A percentile compares a stretch with the other conserved stretches of the same genome.
These are phyloP conservation scores for Syrrhaptes paradoxus DNA, from an alignment of 2,113 vertebrate species.

Conservation along the genomic window DNA sequence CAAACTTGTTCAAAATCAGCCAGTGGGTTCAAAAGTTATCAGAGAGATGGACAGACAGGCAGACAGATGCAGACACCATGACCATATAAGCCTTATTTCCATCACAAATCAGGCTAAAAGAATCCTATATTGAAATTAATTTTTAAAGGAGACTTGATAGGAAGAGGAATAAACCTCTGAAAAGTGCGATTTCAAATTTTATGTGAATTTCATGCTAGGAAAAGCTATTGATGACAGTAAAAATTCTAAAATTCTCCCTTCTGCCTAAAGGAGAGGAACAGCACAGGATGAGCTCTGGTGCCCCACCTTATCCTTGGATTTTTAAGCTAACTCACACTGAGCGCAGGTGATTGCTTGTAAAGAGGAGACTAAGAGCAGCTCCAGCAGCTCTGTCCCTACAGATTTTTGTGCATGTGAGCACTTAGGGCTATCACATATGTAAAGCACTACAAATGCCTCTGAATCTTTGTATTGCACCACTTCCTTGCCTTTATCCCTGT, in stretches of 20 bases:
- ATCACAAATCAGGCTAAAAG: not conserved
- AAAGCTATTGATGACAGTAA: not conserved
- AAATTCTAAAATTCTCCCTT: constrained; percentile 11
- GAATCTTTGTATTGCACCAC: not conserved
- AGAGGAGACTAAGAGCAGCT: not conserved
- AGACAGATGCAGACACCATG: not conserved
- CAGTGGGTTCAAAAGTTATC: not conserved
- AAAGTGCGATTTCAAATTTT: constrained; percentile 15
- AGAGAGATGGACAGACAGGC: constrained; percentile 7
- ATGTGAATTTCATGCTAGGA: constrained; percentile 38
- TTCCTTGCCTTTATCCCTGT: not conserved
- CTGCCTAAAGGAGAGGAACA: not conserved
- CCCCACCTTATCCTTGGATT: not conserved
- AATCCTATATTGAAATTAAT: not conserved
- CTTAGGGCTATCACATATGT: not conserved
- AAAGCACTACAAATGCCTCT: not conserved
- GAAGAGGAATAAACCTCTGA: not conserved
- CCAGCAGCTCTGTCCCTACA: not conserved
- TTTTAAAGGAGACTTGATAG: constrained; percentile 7
- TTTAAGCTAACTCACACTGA: not conserved
- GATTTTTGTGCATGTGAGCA: not conserved
- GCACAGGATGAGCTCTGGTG: not conserved
- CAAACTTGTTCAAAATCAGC: not conserved
- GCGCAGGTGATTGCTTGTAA: not conserved
- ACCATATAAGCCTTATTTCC: not conserved